Evolutionary conservation across 2,888 invertebrate species (phyloP), one percentile per base, ranked within the genome.

Genomic region (Drosophila acutilabella): DNA sequence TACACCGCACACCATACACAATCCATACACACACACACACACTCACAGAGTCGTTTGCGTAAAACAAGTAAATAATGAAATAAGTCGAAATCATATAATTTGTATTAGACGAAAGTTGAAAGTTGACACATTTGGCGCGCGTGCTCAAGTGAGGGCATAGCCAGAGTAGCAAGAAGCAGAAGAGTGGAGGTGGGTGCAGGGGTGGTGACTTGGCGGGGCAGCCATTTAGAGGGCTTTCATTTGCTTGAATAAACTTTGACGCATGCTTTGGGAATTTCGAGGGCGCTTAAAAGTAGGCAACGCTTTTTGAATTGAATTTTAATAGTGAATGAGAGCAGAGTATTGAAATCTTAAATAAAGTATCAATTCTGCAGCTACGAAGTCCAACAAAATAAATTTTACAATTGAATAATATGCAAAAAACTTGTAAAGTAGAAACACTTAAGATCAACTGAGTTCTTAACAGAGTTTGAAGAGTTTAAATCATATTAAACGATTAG

Each of bases 81-180:
- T 65, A 88, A 86, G 74, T 71, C 70, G 54, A 81, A 89, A 89
- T 88, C 81, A 83, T 72, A 89, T 80, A 78, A 87, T 83, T 83
- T 83, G 72, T 78, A 81, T 75, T 69, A 80, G 78, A 61, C 89
- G 58, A 84, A 71, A 80, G 81, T 83, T 80, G 72, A 74, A 71
- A 80, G 67, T 82, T 75, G 80, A 52, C 68, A 65, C 65, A 74
- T 78, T 70, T 64, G 41, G 40, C 26, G 69, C 72, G 84, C 87
- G 89, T 88, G 82, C 70, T 66, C 64, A 86, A 83, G 82, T 83
- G 70, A 47, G 41, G 60, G 64, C 52, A 71, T 4, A 16, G 33
- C 7, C 11, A 13, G 11, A 11, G 16, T 14, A 6, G 14, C 1
- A 36, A 2, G 18, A 33, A 11, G 33, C 5, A 13, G 6, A 45